phyloP scores from a whole-genome alignment of 64 coral and sea anemone genomes.

The Stichodactyla helianthus region DNA sequence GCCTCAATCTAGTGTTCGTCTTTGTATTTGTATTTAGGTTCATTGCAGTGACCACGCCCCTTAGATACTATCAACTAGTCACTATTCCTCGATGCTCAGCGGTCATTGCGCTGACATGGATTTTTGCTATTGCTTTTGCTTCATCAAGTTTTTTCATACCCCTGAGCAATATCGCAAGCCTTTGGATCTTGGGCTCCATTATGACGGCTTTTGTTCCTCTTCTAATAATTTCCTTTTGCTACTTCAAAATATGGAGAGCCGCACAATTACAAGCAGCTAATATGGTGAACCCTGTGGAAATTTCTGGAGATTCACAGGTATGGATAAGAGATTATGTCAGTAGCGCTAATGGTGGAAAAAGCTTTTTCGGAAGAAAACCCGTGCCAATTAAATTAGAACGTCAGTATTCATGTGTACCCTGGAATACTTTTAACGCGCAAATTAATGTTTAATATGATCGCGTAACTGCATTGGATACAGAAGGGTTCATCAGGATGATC shows the following conservation, averaged over 20 bases:
- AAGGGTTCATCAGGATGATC: no score
- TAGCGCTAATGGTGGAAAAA: no score
- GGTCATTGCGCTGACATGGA: conserved; percentile 46
- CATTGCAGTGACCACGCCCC: conserved; percentile 52
- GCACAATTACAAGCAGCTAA: conserved; percentile 28
- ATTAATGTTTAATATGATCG: no score
- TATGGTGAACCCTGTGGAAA: conserved; percentile 24
- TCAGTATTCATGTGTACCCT: no score
- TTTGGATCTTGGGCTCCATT: conserved; percentile 66
- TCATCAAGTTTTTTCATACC: conserved; percentile 35
- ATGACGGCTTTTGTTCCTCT: conserved; percentile 63
- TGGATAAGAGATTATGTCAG: neutral
- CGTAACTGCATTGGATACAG: no score
- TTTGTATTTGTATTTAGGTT: neutral
- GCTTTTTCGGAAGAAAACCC: no score
- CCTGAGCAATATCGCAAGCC: conserved; percentile 9
- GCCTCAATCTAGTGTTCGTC: neutral
- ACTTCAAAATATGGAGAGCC: conserved; percentile 59
- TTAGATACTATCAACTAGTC: conserved; percentile 41
- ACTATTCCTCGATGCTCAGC: conserved; percentile 28
- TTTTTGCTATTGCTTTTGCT: conserved; percentile 60
- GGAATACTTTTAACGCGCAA: no score
- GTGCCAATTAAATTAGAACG: no score
- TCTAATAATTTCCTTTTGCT: conserved; percentile 57
- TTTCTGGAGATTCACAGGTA: neutral